Conservation (phyloP, 2,888 invertebrate genomes). For the Nysson spinosus region DNA sequence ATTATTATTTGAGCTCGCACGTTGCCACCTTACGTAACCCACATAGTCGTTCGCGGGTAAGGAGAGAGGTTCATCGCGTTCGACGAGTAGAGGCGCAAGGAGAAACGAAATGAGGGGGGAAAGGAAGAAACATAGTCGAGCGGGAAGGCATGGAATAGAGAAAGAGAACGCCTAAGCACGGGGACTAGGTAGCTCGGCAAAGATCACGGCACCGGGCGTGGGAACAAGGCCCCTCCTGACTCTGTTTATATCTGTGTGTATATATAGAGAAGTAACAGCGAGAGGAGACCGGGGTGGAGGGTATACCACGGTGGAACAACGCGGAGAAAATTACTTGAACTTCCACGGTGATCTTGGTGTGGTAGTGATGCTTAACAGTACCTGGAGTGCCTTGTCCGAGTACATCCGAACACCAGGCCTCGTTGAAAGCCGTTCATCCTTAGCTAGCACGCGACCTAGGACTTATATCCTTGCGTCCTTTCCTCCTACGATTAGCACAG, state of each 20-base stretch:
- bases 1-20: constrained; percentile 58
- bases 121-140: constrained; percentile 24
- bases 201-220: constrained; percentile 75
- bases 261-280: too few relatives aligned
- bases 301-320: constrained; percentile 13
- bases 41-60: constrained; percentile 39
- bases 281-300: too few relatives aligned
- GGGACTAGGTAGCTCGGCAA: constrained; percentile 68
- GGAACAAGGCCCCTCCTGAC: constrained; percentile 69
- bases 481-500: background rate
- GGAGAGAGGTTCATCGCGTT: constrained; percentile 28
- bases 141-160: constrained; percentile 28
- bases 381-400: constrained; percentile 54
- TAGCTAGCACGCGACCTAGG: constrained; percentile 31
- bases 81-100: constrained; percentile 13
- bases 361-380: constrained; percentile 55
- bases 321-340: constrained; percentile 51
- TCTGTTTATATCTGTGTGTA: constrained; percentile 19
- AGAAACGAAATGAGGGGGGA: constrained; percentile 14
- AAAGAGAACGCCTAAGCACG: constrained; percentile 58
- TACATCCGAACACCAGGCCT: constrained; percentile 38
- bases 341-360: constrained; percentile 50
- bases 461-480: background rate
- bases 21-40: constrained; percentile 59
- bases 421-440: constrained; percentile 38